phyloP scores from a whole-genome alignment of 2,888 invertebrate genomes.

The Drosophila cognata region DNA sequence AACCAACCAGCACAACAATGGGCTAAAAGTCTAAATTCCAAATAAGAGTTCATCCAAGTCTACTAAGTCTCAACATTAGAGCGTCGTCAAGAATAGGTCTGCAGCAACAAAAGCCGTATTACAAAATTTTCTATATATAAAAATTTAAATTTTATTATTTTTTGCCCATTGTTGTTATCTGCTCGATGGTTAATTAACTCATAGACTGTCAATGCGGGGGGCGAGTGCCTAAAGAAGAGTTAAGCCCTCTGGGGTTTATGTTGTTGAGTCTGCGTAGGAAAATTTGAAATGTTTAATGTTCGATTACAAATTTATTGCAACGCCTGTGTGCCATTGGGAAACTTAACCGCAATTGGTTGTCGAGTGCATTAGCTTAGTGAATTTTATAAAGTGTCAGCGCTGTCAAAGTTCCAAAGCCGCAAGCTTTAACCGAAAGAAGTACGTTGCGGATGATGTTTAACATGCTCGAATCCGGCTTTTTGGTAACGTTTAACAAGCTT shows the following conservation, averaged over 20 bases:
- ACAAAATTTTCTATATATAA: background rate
- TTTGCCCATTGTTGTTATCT: conserved; percentile 32
- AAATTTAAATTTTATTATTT: background rate
- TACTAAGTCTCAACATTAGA: background rate
- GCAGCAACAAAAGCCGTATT: no score
- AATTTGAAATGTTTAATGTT: conserved; percentile 58
- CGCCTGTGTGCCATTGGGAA: conserved; percentile 20
- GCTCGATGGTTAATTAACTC: conserved; percentile 59
- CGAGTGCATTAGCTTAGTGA: conserved; percentile 45
- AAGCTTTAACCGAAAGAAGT: conserved; percentile 18
- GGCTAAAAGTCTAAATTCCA: conserved; percentile 4
- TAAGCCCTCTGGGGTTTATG: conserved; percentile 53
- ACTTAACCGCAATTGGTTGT: conserved; percentile 57
- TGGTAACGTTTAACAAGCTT: conserved; percentile 28
- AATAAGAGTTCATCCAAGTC: background rate
- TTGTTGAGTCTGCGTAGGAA: conserved; percentile 27
- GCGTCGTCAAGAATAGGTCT: background rate
- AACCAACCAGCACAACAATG: conserved; percentile 5
- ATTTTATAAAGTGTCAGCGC: conserved; percentile 53
- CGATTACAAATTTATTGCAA: conserved; percentile 51
- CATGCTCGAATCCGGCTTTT: conserved; percentile 16
- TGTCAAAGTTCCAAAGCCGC: conserved; percentile 44
- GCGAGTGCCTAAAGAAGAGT: conserved; percentile 30
- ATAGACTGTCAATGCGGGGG: conserved; percentile 37
- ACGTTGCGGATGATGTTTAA: conserved; percentile 30